A percentile compares a stretch with the other conserved stretches of the same genome.
Conservation (phyloP, 2,888 invertebrate species). For the Oxyteleia sp. region DNA sequence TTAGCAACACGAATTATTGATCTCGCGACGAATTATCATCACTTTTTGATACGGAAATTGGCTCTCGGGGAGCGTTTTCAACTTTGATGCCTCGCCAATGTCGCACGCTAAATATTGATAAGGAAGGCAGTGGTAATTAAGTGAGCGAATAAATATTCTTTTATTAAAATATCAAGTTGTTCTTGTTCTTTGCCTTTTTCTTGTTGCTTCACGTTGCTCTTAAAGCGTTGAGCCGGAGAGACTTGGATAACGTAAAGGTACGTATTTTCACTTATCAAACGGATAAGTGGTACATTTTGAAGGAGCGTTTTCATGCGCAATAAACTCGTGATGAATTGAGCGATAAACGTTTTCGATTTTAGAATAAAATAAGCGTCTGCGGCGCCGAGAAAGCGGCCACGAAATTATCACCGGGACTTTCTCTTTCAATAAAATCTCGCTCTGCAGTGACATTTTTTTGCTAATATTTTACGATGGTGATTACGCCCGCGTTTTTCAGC, state of each 20-base stretch:
- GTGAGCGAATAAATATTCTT: conserved; percentile 30
- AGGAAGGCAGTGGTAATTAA: too few species aligned
- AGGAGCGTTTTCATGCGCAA: conserved; percentile 15
- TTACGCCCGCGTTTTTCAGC: background rate
- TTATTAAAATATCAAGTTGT: conserved; percentile 11
- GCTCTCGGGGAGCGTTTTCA: too few species aligned
- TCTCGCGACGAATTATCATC: too few species aligned
- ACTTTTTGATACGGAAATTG: too few species aligned
- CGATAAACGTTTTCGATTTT: conserved; percentile 53
- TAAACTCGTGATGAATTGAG: conserved; percentile 47
- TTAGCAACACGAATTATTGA: too few species aligned
- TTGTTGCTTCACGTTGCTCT: background rate
- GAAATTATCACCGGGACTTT: conserved; percentile 56
- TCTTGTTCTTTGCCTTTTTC: background rate
- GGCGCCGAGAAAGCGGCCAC: conserved; percentile 50
- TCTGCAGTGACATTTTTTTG: conserved; percentile 63
- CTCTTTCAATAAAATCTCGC: conserved; percentile 65
- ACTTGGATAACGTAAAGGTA: conserved; percentile 31
- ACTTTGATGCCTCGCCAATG: too few species aligned
- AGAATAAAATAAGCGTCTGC: conserved; percentile 43
- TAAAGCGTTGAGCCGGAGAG: too few species aligned
- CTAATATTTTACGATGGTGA: conserved; percentile 21
- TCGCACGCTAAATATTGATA: too few species aligned
- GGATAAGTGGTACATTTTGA: conserved; percentile 38
- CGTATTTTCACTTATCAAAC: conserved; percentile 52